Evolutionary conservation across 2,113 vertebrate species (phyloP).

Genomic region (Sander lucioperca): DNA sequence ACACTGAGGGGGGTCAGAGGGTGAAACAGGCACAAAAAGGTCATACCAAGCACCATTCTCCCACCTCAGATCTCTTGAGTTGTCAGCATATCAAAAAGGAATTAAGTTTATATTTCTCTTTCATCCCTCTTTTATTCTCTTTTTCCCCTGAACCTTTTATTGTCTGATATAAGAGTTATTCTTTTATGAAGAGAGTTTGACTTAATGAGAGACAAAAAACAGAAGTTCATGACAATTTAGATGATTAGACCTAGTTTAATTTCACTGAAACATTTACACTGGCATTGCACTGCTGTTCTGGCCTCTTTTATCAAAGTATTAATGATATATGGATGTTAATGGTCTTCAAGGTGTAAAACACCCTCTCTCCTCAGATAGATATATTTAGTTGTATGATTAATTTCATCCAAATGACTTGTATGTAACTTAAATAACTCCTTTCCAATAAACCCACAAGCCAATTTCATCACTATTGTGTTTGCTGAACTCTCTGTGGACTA

Average conservation of each 20-base stretch:
- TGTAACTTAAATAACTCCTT: too few relatives aligned
- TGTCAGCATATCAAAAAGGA: constrained; percentile 38
- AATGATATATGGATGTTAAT: not conserved
- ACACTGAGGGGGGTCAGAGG: constrained; percentile 25
- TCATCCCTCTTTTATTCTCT: not conserved
- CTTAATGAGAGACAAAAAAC: not conserved
- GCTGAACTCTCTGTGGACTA: too few relatives aligned
- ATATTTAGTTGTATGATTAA: too few relatives aligned
- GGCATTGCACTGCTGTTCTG: not conserved
- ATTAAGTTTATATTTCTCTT: constrained; percentile 1
- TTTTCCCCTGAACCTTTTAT: not conserved
- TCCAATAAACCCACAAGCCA: too few relatives aligned
- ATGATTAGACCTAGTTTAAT: not conserved
- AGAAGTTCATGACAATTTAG: not conserved
- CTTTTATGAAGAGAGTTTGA: not conserved
- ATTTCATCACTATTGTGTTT: too few relatives aligned
- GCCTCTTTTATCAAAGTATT: not conserved
- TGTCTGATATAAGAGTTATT: not conserved
- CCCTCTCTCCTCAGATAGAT: too few relatives aligned
- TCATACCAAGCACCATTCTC: constrained; percentile 18
- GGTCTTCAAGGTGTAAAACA: not conserved
- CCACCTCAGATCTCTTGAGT: constrained; percentile 24
- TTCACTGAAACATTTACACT: not conserved
- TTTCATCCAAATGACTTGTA: too few relatives aligned
- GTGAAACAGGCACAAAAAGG: constrained; percentile 24